These are phyloP conservation scores for Taenioides sp. DNA, from an alignment of 2,797 vertebrate genomes.

Conservation along the genomic window DNA sequence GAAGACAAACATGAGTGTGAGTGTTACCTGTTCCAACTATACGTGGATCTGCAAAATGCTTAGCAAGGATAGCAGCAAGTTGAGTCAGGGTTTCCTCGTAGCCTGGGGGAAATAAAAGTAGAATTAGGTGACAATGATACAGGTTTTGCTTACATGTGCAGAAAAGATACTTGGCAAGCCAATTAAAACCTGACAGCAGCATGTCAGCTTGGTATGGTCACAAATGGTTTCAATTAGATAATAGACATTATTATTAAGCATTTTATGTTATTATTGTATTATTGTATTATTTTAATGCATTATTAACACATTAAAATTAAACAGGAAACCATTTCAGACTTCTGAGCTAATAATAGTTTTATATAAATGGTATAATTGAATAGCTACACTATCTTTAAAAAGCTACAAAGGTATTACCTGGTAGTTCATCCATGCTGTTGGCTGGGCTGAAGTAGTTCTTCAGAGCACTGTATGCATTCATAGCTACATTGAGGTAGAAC, in stretches of 20 bases:
- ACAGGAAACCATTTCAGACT: too few relatives aligned
- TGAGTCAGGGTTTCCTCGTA: slow-evolving; percentile 92
- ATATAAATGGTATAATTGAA: too few relatives aligned
- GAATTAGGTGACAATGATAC: not conserved
- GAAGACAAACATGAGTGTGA: not conserved
- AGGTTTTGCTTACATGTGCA: not conserved
- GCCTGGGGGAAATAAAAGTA: slow-evolving; percentile 67
- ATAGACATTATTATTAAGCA: not conserved
- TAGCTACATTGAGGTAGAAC: slow-evolving; percentile 97
- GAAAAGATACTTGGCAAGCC: not conserved
- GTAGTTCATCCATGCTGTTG: slow-evolving; percentile 93
- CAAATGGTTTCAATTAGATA: not conserved
- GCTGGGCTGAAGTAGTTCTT: slow-evolving; percentile 98
- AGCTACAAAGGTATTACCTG: slow-evolving; percentile 73
- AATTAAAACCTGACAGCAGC: not conserved
- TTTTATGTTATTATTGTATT: too few relatives aligned
- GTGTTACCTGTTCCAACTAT: slow-evolving; percentile 92
- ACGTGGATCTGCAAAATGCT: slow-evolving; percentile 93
- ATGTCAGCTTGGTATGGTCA: not conserved
- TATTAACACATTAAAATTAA: too few relatives aligned
- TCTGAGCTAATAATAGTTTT: too few relatives aligned
- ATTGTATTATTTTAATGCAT: too few relatives aligned
- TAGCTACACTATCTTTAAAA: too few relatives aligned
- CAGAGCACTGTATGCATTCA: slow-evolving; percentile 97
- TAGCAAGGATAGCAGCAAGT: slow-evolving; percentile 92